Evolutionary conservation across 2,888 invertebrate species (phyloP), one percentile per base, ranked within the genome.

Genomic region (Steinernema carpocapsae): DNA sequence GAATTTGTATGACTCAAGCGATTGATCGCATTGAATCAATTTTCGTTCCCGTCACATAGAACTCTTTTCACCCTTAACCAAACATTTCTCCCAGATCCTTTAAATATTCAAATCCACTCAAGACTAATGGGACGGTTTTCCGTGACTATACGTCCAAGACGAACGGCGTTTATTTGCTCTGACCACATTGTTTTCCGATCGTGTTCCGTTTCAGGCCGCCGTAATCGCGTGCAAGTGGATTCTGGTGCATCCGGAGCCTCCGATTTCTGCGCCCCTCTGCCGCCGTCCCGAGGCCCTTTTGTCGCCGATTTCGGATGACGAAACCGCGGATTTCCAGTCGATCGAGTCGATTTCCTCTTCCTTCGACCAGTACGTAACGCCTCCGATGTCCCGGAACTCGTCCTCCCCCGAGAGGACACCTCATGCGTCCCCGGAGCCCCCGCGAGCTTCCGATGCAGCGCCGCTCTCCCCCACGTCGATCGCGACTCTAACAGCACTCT

Each of bases 371-470:
- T 64, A 64, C 32, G 32, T 64, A 7, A 64, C 64, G 2, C 64
- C 64, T 6, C 64, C 64, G 3, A 64, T 64, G 64, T 64, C 64
- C 32, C 22, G 26, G 24, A 26, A 17, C 32, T 29, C 32, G 17
- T 64, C 64, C 37, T 64, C 64, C 32, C 64, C 64, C 26, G 64
- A 64, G 37, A 26, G 64, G 32, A 64, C 64, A 12, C 64, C 64
- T 17, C 64, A 17, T 2, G 64, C 64, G 2, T 64, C 64, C 1
- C 64, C 64, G 17, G 64, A 64, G 32, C 64, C 64, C 37, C 64
- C 32, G 48, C 17, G 19, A 14, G 4, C 48, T 26, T 56, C 56
- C 24, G 56, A 56, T 1, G 22, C 56, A 12, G 56, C 22, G 26
- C 64, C 64, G 17, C 64, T 64, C 32, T 64, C 64, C 7, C 64